A percentile compares a stretch with the other conserved stretches of the same genome.
Evolutionary conservation across 2,888 invertebrate genomes (phyloP).

Genomic region (Opisthograptis luteolata): DNA sequence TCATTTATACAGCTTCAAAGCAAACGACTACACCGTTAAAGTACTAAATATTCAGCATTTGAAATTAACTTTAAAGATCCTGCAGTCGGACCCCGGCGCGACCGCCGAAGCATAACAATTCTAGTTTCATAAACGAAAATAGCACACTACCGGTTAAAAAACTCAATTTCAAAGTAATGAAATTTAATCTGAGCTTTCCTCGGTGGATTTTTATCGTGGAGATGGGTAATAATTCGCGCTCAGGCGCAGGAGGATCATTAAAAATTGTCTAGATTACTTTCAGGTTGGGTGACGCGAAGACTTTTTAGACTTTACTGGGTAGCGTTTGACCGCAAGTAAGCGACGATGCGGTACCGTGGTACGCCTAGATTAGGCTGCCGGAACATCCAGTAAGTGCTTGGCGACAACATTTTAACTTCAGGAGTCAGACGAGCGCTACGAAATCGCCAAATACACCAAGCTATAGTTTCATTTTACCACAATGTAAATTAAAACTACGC

Average conservation of each 20-base stretch:
- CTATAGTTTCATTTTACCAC: too few relatives aligned
- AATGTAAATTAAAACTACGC: too few relatives aligned
- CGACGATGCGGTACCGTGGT: too few relatives aligned
- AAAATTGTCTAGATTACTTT: conserved; percentile 20
- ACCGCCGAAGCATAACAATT: conserved; percentile 17
- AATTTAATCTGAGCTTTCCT: conserved; percentile 28
- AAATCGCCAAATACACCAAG: too few relatives aligned
- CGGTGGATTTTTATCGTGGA: conserved; percentile 14
- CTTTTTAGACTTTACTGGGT: neutral
- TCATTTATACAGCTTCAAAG: too few relatives aligned
- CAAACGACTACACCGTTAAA: too few relatives aligned
- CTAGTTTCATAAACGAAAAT: conserved; percentile 19
- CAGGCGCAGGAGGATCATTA: conserved; percentile 17
- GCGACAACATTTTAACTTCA: too few relatives aligned
- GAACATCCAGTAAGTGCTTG: too few relatives aligned
- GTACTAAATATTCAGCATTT: conserved; percentile 22
- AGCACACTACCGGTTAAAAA: conserved; percentile 22
- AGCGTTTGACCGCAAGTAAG: too few relatives aligned
- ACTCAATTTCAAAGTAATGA: conserved; percentile 29
- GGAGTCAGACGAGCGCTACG: too few relatives aligned
- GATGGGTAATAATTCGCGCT: conserved; percentile 12
- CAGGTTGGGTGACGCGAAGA: neutral
- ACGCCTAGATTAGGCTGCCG: too few relatives aligned
- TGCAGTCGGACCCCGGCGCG: conserved; percentile 7
- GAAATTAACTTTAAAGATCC: conserved; percentile 26